Evolutionary conservation across 1,140 invertebrate species (phyloP), one percentile per base, ranked within the genome.

Genomic region (Frieseomelitta varia): DNA sequence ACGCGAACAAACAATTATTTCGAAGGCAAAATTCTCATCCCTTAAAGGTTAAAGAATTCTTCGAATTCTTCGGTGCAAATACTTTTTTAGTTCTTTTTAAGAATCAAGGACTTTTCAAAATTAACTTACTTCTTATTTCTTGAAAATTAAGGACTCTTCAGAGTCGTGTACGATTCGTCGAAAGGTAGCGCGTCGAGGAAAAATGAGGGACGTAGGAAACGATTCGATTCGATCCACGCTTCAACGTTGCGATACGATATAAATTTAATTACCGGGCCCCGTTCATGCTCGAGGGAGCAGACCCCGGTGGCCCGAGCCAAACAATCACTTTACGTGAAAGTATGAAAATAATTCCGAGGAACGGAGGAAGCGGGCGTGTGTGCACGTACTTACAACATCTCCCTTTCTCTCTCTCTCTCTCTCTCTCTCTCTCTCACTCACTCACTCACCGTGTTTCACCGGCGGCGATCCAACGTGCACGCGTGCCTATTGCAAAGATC

Each of bases 301-400:
- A 92, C 91, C 90, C 90, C 90, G 85, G 89, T 91, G 90, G 90
- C 90, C 90, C 86, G 82, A 88, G 83, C 90, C 89, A 93, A 94
- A 94, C 93, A 94, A 94, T 94, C 93, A 94, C 93, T 94, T 93
- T 93, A 93, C 92, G 93, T 94, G 93, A 94, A 94, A 94, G 93
- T 94, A 94, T 94, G 92, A 91, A 94, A 93, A 93, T 94, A 92
- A 93, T 93, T 92, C 92, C 88, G 65, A 47, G 39, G 71, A 76
- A 87, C 88, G 88, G 87, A 91, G 89, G 78, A 92, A 92, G 87
- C 88, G 71, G 85, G 51, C 47, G 68, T 86, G 72, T 69, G 84
- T 79, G 63, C 79, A 86, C 87, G 76, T 84, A 34, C 55, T 6
- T 17, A 3, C n/a, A 76, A 67, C 53, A 21, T 78, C 55, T 56